Percentiles rank a stretch among this genome's conserved stretches.
Evolutionary conservation across 2,113 vertebrate species (phyloP).

Genomic region (Grammomys surdaster): DNA sequence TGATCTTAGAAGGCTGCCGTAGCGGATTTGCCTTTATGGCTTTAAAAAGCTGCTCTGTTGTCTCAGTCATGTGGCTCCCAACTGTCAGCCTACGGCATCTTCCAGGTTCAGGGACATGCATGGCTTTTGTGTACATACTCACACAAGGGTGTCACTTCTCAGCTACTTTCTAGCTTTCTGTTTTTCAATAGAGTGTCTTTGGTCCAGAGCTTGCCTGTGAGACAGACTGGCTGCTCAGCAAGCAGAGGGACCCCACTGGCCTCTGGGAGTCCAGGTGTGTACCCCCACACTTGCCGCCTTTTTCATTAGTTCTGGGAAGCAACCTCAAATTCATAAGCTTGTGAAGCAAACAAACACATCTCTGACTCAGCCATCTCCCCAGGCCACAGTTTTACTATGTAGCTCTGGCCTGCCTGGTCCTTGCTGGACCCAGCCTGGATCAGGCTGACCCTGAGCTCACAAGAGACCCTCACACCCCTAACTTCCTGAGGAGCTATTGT

Average conservation of each 20-base stretch:
- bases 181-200: not conserved
- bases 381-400: not conserved
- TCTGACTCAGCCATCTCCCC: not conserved
- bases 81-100: not conserved
- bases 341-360: not conserved
- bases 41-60: constrained; percentile 47
- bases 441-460: not conserved
- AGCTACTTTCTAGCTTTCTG: not conserved
- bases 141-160: not conserved
- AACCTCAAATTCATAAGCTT: not conserved
- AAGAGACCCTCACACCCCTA: not conserved
- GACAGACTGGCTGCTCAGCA: not conserved
- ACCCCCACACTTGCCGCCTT: not conserved
- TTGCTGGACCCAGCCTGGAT: not conserved
- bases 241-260: no score
- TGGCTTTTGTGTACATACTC: not conserved
- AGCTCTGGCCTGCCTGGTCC: not conserved
- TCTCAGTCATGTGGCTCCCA: not conserved
- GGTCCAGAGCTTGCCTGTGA: not conserved
- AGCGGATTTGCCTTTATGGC: not conserved
- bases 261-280: not conserved
- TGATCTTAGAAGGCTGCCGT: not conserved
- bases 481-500: not conserved
- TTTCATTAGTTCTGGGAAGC: not conserved
- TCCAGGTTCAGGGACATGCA: not conserved